Evolutionary conservation across 2,797 vertebrate species (phyloP).

Genomic region (Chelon labrosus): DNA sequence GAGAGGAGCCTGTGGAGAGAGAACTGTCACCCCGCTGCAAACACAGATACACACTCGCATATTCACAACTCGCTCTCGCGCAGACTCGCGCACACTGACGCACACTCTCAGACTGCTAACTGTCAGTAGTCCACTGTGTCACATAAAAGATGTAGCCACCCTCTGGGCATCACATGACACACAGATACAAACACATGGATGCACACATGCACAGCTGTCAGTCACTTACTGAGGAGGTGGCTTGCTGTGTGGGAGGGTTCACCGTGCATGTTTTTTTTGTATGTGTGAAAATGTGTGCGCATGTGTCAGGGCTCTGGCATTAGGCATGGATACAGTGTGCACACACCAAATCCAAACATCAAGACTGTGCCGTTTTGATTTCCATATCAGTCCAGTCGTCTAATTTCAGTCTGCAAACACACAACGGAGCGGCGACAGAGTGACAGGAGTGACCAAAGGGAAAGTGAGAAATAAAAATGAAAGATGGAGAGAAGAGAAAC

Average conservation of each 20-base stretch:
- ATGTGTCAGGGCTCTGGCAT: conserved; percentile 4
- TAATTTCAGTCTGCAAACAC: conserved; percentile 34
- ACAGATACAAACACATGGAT: conserved; percentile 45
- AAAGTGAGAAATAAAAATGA: conserved; percentile 17
- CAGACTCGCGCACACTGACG: conserved; percentile 23
- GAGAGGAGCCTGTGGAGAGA: conserved; percentile 66
- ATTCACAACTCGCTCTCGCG: conserved; percentile 19
- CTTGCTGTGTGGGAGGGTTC: conserved; percentile 28
- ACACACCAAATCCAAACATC: conserved; percentile 20
- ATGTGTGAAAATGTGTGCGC: conserved; percentile 32
- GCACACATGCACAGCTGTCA: conserved; percentile 60
- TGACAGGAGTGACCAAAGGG: conserved; percentile 24
- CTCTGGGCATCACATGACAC: conserved; percentile 60
- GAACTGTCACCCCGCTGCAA: conserved; percentile 57
- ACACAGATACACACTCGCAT: conserved; percentile 36
- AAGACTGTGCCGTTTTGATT: conserved; percentile 34
- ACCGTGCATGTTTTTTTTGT: conserved; percentile 25
- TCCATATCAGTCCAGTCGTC: conserved; percentile 16
- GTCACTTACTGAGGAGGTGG: conserved; percentile 45
- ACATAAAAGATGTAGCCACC: conserved; percentile 67
- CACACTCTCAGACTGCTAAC: conserved; percentile 53
- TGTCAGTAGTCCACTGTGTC: conserved; percentile 73
- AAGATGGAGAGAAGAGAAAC: conserved; percentile 3
- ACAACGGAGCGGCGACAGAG: conserved; percentile 2
- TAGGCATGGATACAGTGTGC: background rate